Base-by-base conservation (phyloP, 2,888 invertebrate genomes). In the Vannuccia rotundouncinata region DNA sequence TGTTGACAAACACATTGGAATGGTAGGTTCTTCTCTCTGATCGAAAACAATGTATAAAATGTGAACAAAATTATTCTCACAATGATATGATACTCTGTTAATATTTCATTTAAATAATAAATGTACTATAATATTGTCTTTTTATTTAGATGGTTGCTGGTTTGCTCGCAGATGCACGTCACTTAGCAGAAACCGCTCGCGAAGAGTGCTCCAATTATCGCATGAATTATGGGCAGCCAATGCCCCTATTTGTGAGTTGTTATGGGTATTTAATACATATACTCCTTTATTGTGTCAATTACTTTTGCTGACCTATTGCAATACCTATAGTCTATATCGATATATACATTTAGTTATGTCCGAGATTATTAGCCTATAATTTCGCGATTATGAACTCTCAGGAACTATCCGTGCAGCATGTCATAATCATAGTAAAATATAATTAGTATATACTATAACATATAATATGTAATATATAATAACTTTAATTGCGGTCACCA, bases 161-260 rank as follows among this genome's bases (percentile, higher is more conserved):
- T 28, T 90, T 97, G 45, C 92, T 95, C 83, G 95, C 97, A 0
- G 97, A 98, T 89, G 95, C 96, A 0, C 91, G 95, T 85, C 94
- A 94, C 87, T 92, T 98, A 79, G 95, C 94, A 0, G 95, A 96
- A 86, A 93, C 93, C 30, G 95, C 97, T 0, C 91, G 95, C 82
- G 92, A 92, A n/a, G 98, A 99, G 89, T 95, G 97, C 0, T 91
- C 94, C 0, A 95, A 93, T 88, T 98, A 96, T 89, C 91, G 95
- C 82, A 91, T 92, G 59, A 94, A 95, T 86, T 96, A 95, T 86
- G 93, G 95, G 59, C 91, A 92, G 77, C 92, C 91, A 81, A 94
- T 97, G 84, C 95, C 97, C 0, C 88, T 97, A 29, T 94, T 95
- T 85, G 89, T 89, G 84, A 82, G 83, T 82, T 73, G n/a, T n/a